phyloP scores from a whole-genome alignment of 1,140 invertebrate genomes.

The Neocloeon triangulifer region DNA sequence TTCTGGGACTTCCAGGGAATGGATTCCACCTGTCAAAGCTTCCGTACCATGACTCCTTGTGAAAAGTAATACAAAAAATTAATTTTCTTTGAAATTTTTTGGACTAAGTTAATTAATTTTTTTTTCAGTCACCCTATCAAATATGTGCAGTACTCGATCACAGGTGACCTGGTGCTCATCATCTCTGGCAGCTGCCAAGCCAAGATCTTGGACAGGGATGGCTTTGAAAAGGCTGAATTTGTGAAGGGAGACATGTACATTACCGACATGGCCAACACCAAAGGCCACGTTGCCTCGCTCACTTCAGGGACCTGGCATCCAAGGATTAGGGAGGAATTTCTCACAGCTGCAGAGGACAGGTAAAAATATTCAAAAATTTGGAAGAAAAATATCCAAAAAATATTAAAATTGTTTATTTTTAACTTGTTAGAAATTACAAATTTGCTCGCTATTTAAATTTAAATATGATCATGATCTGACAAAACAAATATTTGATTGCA shows the following conservation, averaged over 20 bases:
- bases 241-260: constrained; percentile 95
- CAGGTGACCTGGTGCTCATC: constrained; percentile 84
- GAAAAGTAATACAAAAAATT: constrained; percentile 48
- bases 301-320: constrained; percentile 91
- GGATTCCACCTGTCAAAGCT: constrained; percentile 75
- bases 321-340: constrained; percentile 70
- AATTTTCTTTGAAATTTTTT: constrained; percentile 3
- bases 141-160: constrained; percentile 72
- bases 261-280: constrained; percentile 78
- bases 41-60: constrained; percentile 78
- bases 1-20: constrained; percentile 98
- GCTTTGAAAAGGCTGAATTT: constrained; percentile 86
- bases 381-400: too few relatives aligned
- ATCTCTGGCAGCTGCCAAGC: constrained; percentile 79
- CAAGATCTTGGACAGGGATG: constrained; percentile 88
- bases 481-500: constrained; percentile 12
- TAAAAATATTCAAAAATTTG: too few relatives aligned
- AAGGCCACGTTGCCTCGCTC: constrained; percentile 84
- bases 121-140: constrained; percentile 60
- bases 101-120: too few relatives aligned
- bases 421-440: too few relatives aligned
- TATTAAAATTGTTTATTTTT: too few relatives aligned
- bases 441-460: too few relatives aligned
- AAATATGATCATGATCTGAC: too few relatives aligned
- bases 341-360: constrained; percentile 40